A percentile compares a stretch with the other conserved stretches of the same genome.
Evolutionary conservation across 2,113 vertebrate genomes (phyloP).

Genomic region (Myrmecophaga tridactyla): DNA sequence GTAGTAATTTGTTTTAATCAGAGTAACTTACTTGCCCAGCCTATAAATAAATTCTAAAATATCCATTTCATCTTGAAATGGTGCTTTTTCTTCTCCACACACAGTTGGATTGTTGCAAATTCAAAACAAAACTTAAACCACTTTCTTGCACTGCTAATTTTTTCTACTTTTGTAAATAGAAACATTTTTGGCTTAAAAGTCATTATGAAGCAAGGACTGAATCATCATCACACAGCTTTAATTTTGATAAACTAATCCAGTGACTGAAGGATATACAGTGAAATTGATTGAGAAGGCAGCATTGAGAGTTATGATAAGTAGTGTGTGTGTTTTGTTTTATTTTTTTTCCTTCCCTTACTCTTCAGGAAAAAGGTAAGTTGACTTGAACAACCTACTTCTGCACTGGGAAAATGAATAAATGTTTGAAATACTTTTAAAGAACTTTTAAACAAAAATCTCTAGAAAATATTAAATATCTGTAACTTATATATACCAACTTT

Average conservation of each 20-base stretch:
- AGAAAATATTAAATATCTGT: slow-evolving; percentile 82
- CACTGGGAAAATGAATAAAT: slow-evolving; percentile 84
- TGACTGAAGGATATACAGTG: slow-evolving; percentile 68
- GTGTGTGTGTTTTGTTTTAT: not conserved
- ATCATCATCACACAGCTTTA: slow-evolving; percentile 63
- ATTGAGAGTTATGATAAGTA: slow-evolving; percentile 44
- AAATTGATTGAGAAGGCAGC: slow-evolving; percentile 45
- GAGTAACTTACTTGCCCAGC: slow-evolving; percentile 79
- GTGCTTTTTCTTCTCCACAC: slow-evolving; percentile 66
- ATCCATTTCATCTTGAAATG: slow-evolving; percentile 76
- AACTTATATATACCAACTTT: slow-evolving; percentile 82
- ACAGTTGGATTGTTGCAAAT: slow-evolving; percentile 67
- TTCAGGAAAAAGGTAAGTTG: slow-evolving; percentile 80
- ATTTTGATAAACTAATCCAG: slow-evolving; percentile 71
- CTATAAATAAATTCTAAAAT: slow-evolving; percentile 61
- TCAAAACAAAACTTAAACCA: slow-evolving; percentile 65
- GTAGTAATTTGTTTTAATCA: slow-evolving; percentile 75
- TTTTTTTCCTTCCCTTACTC: slow-evolving; percentile 51
- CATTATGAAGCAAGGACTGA: slow-evolving; percentile 60
- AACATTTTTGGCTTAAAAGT: slow-evolving; percentile 62
- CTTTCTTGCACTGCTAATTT: slow-evolving; percentile 77
- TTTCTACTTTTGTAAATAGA: slow-evolving; percentile 78
- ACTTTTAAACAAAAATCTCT: slow-evolving; percentile 71
- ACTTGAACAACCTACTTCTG: slow-evolving; percentile 82
- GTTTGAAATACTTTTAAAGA: slow-evolving; percentile 79